Base-by-base conservation (phyloP, 1,140 invertebrate species). In the Drosophila gunungcola region DNA sequence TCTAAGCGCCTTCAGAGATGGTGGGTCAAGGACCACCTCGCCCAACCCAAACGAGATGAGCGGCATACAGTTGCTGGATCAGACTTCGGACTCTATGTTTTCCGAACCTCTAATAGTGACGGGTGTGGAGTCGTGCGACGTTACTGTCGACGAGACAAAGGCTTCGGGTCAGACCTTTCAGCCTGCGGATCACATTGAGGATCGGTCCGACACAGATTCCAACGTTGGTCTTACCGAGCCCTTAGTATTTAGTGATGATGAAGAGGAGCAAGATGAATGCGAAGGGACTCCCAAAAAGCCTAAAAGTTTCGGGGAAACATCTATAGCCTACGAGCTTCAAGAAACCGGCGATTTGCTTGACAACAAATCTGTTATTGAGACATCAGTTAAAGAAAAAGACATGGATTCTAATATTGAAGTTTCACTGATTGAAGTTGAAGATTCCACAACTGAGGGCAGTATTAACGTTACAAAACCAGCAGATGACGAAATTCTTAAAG, bases 51-150 rank as follows among this genome's bases (percentile, higher is more conserved):
- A 72, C 21, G 85, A 91, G 29, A 70, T 91, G 51, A 91, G 90
- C 16, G 90, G 90, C n/a, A 79, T 91, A n/a, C 78, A 90, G 36
- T 39, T 79, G n/a, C 46, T 91, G 3, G 90, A 91, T 70, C 79
- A 90, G 43, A 81, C 84, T 2, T 67, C 70, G 0, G 90, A 88
- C 27, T 91, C 85, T 0, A 74, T 84, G 41, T 75, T 82, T 13
- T 82, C 55, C 3, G 88, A 91, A 39, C 60, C 64, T 11, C 41
- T 90, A 4, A 41, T 81, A 27, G 80, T 84, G 1, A 81, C 79
- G 6, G 69, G 54, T 9, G 54, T 63, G 13, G 90, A 86, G 3
- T 90, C 80, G 0, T 16, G 46, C 9, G 65, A 75, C 42, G 29
- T 77, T 5, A 84, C 85, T n/a, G 53, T 84, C 4, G 84, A 80